Evolutionary conservation across 1,140 invertebrate genomes (phyloP).

Genomic region (Vollenhovia emeryi): DNA sequence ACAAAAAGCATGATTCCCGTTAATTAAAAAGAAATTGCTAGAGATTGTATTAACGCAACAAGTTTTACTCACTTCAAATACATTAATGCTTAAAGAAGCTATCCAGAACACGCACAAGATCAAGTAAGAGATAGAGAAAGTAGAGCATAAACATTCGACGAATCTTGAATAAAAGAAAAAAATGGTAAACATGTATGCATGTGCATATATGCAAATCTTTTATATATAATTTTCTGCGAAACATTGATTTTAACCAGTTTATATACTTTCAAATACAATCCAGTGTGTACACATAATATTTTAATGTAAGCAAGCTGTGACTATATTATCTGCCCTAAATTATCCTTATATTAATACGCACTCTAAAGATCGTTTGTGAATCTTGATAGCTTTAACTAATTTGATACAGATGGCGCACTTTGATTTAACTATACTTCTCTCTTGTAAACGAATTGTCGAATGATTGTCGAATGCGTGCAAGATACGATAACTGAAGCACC

Average conservation of each 20-base stretch:
- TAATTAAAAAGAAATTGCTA: not conserved
- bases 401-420: not conserved
- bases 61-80: slow-evolving; percentile 27
- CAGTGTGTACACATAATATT: not conserved
- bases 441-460: no score
- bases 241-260: not conserved
- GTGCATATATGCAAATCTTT: not conserved
- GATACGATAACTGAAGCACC: not conserved
- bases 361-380: slow-evolving; percentile 22
- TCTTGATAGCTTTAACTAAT: slow-evolving; percentile 5
- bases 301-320: not conserved
- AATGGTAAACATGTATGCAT: not conserved
- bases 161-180: slow-evolving; percentile 25
- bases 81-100: slow-evolving; percentile 31
- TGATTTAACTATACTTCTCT: not conserved
- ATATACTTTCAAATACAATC: not conserved
- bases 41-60: not conserved
- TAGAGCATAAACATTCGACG: slow-evolving; percentile 1
- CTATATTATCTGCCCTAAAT: not conserved
- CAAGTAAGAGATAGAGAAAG: not conserved
- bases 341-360: slow-evolving; percentile 9
- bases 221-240: not conserved
- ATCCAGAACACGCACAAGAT: not conserved
- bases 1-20: not conserved
- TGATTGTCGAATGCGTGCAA: slow-evolving; percentile 5